Evolutionary conservation across 2,797 vertebrate species (phyloP), one percentile per base, ranked within the genome.

Genomic region (Gorsachius magnificus): DNA sequence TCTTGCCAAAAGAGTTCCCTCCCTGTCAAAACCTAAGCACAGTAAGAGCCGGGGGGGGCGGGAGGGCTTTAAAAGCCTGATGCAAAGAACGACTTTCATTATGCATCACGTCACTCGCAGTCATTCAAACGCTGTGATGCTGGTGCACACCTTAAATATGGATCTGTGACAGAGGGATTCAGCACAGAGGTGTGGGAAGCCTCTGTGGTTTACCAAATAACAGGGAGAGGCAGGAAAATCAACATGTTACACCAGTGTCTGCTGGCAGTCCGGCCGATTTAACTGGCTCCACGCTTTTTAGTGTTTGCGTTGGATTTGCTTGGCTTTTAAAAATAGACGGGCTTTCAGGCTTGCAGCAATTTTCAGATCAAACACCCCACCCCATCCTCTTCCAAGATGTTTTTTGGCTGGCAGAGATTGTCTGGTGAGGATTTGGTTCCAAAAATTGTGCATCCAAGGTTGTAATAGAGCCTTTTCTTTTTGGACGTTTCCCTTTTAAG

Each of bases 171-270:
- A 95, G 87, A 86, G 86, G 72, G 64, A 76, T 83, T 79, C 76
- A 46, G 14, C 5, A 5, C 4, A 12, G 83, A 87, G 83, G 46
- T 91, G 84, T 83, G 89, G 86, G 74, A 94, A 89, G 77, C 45
- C 85, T 95, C 85, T 35, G 60, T 50, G 56, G 56, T 90, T 94
- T 94, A 68, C 54, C 26, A 77, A 88, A 74, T 83, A 89, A 89
- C 41, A 57, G 71, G 58, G 93, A 87, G 70, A 91, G 69, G 72
- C 51, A 91, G 93, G 89, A 87, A 95, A 97, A 97, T 96, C 95
- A 97, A 57, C 87, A 31, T 85, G 95, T 96, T 92, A 96, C 29
- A 77, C 19, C 3, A 1, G 71, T 12, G 38, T 68, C 84, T 93
- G 71, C 50, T 79, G 38, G 63, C 87, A 83, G 57, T 87, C 82